phyloP scores from a whole-genome alignment of 2,888 invertebrate species.

The Hirtodrosophila trivittata region DNA sequence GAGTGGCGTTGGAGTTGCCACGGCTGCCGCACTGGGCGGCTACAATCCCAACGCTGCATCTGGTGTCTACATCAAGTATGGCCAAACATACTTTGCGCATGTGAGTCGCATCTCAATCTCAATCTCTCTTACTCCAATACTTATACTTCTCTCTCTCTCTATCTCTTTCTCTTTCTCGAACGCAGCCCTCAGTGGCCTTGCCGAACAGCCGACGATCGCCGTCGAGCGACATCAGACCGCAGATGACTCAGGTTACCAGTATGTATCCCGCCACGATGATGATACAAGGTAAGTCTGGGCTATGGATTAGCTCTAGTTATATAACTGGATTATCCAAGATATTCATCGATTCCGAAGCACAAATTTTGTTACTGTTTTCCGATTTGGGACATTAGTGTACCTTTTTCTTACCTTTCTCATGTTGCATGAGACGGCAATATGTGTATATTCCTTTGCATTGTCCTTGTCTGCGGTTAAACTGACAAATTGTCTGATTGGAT shows the following conservation, averaged over 20 bases:
- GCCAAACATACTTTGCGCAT: constrained; percentile 84
- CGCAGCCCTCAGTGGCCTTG: constrained; percentile 83
- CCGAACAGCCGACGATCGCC: constrained; percentile 84
- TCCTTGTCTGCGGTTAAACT: no score
- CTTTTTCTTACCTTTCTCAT: no score
- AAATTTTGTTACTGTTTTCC: no score
- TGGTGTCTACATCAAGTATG: constrained; percentile 84
- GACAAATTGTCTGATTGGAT: no score
- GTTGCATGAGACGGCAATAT: no score
- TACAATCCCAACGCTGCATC: constrained; percentile 84
- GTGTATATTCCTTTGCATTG: no score
- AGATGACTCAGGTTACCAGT: constrained; percentile 83
- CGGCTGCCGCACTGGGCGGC: constrained; percentile 84
- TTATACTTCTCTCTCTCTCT: neutral
- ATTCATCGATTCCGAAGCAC: neutral
- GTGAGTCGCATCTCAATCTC: constrained; percentile 67
- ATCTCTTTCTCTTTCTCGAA: neutral
- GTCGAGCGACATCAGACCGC: constrained; percentile 82
- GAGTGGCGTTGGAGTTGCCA: constrained; percentile 74
- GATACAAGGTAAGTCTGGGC: constrained; percentile 81
- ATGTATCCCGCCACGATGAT: constrained; percentile 84
- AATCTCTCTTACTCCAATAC: neutral
- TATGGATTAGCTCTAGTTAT: neutral
- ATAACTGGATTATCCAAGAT: no score
- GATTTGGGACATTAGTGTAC: no score